These are phyloP conservation scores for Threskiornis aethiopicus DNA, from an alignment of 2,797 vertebrate species.

Conservation along the genomic window DNA sequence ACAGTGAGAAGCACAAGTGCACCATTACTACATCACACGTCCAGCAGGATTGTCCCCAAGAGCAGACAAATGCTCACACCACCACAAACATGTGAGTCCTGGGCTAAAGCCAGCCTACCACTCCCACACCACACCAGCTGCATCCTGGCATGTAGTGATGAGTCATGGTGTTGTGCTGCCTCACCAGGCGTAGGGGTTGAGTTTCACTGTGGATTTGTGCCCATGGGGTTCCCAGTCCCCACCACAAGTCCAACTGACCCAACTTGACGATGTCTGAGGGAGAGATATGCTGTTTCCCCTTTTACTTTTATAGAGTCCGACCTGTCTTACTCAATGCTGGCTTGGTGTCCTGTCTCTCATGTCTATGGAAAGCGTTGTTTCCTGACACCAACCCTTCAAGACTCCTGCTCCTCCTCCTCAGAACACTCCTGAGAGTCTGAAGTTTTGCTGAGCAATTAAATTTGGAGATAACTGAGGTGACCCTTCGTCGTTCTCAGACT, in stretches of 20 bases:
- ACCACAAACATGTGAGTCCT: accelerated
- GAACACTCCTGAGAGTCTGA: not conserved
- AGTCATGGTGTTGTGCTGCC: not conserved
- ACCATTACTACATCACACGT: too few species aligned
- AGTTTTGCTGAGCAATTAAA: not conserved
- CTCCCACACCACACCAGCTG: not conserved
- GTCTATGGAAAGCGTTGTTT: not conserved
- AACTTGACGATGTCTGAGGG: not conserved
- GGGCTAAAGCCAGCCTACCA: not conserved
- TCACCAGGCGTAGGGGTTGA: not conserved
- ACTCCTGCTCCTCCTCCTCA: not conserved
- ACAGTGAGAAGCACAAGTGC: not conserved
- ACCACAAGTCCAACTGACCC: not conserved
- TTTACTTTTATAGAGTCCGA: not conserved
- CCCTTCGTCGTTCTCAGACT: not conserved
- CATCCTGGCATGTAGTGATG: accelerated
- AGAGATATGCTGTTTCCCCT: not conserved
- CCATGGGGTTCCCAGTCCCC: not conserved
- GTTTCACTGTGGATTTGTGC: not conserved
- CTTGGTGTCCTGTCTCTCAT: not conserved
- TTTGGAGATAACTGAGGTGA: not conserved
- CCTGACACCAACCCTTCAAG: not conserved
- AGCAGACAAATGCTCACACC: not conserved
- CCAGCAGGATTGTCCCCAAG: not conserved
- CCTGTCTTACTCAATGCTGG: accelerated